Conservation (phyloP, 2,797 vertebrate species). For the Triplophysa yarkandensis region DNA sequence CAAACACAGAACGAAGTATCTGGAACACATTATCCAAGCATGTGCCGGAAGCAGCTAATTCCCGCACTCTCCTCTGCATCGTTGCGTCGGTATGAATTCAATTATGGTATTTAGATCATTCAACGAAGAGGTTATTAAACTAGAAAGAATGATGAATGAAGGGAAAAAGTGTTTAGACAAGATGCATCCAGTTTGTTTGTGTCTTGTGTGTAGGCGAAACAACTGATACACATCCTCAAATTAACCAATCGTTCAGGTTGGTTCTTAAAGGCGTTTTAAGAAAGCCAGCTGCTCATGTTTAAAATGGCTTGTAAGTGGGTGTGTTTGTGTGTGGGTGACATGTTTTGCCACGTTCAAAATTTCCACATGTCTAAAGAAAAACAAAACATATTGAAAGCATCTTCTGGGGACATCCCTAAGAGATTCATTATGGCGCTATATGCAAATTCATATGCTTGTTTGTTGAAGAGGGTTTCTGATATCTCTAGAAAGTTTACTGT, state of each 20-base stretch:
- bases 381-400: slow-evolving; percentile 17
- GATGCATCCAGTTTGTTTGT: slow-evolving; percentile 11
- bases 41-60: slow-evolving; percentile 48
- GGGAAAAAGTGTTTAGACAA: slow-evolving; percentile 1
- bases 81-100: slow-evolving; percentile 26
- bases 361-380: slow-evolving; percentile 13
- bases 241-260: slow-evolving; percentile 34
- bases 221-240: slow-evolving; percentile 10
- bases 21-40: slow-evolving; percentile 48
- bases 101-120: slow-evolving; percentile 40
- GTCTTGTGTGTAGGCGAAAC: slow-evolving; percentile 1
- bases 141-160: slow-evolving; percentile 24
- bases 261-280: slow-evolving; percentile 34
- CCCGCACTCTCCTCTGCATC: slow-evolving; percentile 39
- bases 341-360: not conserved
- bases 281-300: not conserved
- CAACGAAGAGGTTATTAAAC: slow-evolving; percentile 47
- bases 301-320: not conserved
- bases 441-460: slow-evolving; percentile 2
- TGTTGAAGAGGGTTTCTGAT: too few species aligned
- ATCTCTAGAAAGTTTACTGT: too few species aligned
- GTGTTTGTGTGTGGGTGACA: not conserved
- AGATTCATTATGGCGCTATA: slow-evolving; percentile 2
- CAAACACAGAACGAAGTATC: slow-evolving; percentile 37
- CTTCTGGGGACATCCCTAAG: not conserved